Conservation (phyloP, 1,140 invertebrate genomes). For the Ostrea denselamellosa region DNA sequence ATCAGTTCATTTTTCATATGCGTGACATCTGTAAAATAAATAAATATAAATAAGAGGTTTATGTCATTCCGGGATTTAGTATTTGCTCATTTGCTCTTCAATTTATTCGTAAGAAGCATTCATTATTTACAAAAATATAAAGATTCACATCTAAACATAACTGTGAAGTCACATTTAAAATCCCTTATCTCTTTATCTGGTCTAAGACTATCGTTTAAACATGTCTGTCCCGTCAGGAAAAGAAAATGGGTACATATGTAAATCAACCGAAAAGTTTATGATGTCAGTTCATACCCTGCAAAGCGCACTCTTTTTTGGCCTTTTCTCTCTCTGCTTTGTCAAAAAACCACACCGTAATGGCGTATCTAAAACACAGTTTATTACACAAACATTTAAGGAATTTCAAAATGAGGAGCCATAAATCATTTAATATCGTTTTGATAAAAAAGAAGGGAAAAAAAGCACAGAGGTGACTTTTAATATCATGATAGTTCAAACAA, state of each 20-base stretch:
- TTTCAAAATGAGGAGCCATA: background rate
- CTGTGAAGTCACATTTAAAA: no score
- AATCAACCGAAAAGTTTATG: background rate
- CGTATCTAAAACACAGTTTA: conserved; percentile 42
- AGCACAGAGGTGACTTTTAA: background rate
- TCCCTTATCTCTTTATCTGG: conserved; percentile 4
- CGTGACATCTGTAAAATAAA: conserved; percentile 7
- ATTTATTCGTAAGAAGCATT: no score
- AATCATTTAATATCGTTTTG: background rate
- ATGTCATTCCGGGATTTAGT: no score
- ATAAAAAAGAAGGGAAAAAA: background rate
- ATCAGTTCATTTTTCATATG: background rate
- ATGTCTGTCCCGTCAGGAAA: no score
- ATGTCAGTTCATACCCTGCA: conserved; percentile 5
- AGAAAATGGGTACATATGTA: no score
- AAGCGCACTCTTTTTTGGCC: conserved; percentile 35
- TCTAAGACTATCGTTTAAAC: no score
- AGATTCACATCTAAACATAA: no score
- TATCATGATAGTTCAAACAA: background rate
- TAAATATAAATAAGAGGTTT: background rate
- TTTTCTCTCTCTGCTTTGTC: conserved; percentile 47
- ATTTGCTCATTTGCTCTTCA: no score
- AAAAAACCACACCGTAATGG: conserved; percentile 53
- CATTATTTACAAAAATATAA: no score
- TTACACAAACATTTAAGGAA: background rate